phyloP scores from a whole-genome alignment of 2,113 vertebrate genomes.

The Psittacus erithacus region DNA sequence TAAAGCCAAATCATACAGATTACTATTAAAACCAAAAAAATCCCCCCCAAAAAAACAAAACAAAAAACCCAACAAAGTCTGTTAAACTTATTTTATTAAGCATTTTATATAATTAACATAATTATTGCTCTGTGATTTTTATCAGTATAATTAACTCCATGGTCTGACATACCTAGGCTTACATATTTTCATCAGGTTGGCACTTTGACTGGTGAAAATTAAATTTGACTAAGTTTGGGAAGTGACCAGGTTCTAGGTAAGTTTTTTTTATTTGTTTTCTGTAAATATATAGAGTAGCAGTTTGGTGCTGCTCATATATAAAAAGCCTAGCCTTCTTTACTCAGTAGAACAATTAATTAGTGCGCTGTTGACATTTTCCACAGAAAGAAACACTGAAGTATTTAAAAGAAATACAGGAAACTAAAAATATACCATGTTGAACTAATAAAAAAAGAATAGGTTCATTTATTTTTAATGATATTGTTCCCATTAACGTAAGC shows the following conservation, averaged over 20 bases:
- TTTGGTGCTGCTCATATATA: neutral
- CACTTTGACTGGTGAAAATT: constrained; percentile 33
- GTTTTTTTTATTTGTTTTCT: constrained; percentile 28
- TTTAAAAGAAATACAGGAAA: constrained; percentile 19
- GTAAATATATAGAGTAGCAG: constrained; percentile 20
- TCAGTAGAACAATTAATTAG: constrained; percentile 16
- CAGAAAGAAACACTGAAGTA: neutral
- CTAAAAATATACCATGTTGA: constrained; percentile 17
- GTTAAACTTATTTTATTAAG: neutral
- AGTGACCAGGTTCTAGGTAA: neutral
- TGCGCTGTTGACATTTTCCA: constrained; percentile 11
- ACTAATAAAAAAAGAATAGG: constrained; percentile 15
- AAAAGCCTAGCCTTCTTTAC: constrained; percentile 7
- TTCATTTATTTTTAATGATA: constrained; percentile 38
- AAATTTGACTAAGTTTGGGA: constrained; percentile 30
- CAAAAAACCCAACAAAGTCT: neutral
- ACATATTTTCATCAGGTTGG: constrained; percentile 1
- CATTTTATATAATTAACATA: constrained; percentile 6
- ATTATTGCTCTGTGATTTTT: neutral
- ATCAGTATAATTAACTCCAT: neutral
- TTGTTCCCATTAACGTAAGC: constrained; percentile 1
- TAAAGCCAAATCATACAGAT: neutral
- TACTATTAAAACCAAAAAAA: neutral
- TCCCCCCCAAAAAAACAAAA: too few species aligned
- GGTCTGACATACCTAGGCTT: neutral